Base-by-base conservation (phyloP, 2,797 vertebrate genomes). In the Pseudochaenichthys georgianus region DNA sequence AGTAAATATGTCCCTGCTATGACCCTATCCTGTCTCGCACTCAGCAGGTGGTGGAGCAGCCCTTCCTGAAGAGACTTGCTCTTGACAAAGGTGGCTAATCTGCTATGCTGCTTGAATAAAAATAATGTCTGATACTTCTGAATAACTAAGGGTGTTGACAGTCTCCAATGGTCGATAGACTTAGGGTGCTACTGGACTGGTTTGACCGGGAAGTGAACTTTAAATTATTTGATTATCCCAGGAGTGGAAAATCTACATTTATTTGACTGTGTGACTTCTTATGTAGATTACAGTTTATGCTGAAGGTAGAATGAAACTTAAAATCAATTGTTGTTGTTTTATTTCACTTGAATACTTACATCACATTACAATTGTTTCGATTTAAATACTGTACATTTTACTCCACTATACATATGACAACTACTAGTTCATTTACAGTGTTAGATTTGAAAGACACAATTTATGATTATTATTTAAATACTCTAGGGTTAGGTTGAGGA, bases 11-110 rank as follows among this genome's bases (percentile, higher is more conserved):
- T 50, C 34, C 16, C 60, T 0, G 6, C 68, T 68, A 64, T 58
- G 74, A 78, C 82, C 75, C 77, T 63, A 51, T 76, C 68, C 66
- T 51, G 69, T 12, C 58, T 58, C 19, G 31, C 54, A 19, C 57
- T 58, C 28, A 17, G 61, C 9, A 19, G 23, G 47, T 43, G 66
- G 46, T 46, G 62, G 46, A 70, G 64, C 55, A 46, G 67, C 81
- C 60, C 71, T 50, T 15, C 51, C 61, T 19, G 42, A 70, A 21
- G 28, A 64, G 46, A 50, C 51, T 70, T 59, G 63, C 55, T 72
- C 64, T 57, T 48, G 64, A 60, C 60, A 58, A 41, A 61, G 10
- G 23, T 28, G 43, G 5, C 0, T 45, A 59, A 64, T 21, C 53
- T 5, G 16, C 9, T 1, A 2, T 9, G 13, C n/a, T 13, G 45